phyloP scores from a whole-genome alignment of 1,140 invertebrate genomes.

The Coptotermes formosanus region DNA sequence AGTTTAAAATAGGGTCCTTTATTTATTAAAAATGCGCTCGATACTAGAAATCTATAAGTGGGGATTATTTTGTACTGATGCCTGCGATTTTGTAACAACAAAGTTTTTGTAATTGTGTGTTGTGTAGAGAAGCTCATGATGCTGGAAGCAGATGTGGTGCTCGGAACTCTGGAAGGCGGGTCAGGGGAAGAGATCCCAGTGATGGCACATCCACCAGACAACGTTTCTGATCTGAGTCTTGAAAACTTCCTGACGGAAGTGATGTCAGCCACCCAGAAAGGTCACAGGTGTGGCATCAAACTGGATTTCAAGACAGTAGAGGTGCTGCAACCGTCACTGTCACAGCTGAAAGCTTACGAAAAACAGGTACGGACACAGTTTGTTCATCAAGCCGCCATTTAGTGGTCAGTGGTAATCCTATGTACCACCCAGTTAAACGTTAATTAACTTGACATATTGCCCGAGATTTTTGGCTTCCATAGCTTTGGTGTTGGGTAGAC shows the following conservation, averaged over 20 bases:
- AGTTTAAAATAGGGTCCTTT: no score
- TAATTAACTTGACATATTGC: no score
- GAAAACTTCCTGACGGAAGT: constrained; percentile 67
- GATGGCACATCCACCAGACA: constrained; percentile 81
- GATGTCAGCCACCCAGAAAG: constrained; percentile 43
- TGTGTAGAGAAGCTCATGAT: constrained; percentile 66
- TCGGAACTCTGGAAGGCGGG: constrained; percentile 56
- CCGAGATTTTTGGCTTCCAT: no score
- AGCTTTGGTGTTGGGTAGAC: no score
- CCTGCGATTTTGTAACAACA: background rate
- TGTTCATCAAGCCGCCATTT: no score
- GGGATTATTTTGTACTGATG: no score
- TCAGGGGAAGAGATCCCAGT: constrained; percentile 60
- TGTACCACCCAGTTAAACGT: no score
- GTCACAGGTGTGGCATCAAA: constrained; percentile 71
- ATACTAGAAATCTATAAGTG: no score
- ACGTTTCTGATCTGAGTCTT: constrained; percentile 72
- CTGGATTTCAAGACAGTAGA: constrained; percentile 84
- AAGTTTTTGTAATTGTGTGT: background rate
- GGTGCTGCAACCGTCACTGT: constrained; percentile 66
- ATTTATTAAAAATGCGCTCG: no score
- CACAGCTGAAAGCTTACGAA: constrained; percentile 49
- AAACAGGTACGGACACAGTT: background rate
- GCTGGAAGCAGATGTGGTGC: constrained; percentile 84
- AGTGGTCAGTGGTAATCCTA: no score